These are phyloP conservation scores for Odontophorus gujanensis DNA, from an alignment of 2,113 vertebrate genomes.

Conservation along the genomic window DNA sequence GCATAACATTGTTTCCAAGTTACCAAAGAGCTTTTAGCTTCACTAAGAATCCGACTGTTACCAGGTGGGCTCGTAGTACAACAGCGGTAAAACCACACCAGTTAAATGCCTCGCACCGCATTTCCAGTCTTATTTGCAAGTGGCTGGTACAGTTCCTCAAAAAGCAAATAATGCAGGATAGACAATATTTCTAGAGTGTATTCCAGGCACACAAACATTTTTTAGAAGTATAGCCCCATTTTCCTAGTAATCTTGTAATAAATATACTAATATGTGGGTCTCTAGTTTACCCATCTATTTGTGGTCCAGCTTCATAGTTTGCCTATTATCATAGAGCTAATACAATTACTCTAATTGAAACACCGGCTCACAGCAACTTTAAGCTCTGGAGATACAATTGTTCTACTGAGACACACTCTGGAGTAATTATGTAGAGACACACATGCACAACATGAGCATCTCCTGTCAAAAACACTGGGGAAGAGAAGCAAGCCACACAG, in stretches of 20 bases:
- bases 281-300: not conserved
- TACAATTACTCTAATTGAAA: not conserved
- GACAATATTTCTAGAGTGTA: not conserved
- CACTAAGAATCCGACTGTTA: not conserved
- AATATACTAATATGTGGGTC: not conserved
- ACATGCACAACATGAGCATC: not conserved
- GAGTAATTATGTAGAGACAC: not conserved
- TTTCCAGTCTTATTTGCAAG: not conserved
- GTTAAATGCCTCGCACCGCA: not conserved
- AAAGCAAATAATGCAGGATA: not conserved
- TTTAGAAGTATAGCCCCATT: not conserved
- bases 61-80: not conserved
- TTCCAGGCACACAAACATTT: not conserved
- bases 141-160: not conserved
- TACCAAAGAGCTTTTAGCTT: not conserved
- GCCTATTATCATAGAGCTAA: not conserved
- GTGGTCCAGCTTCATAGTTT: rapidly evolving
- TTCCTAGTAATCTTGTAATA: not conserved
- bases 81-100: not conserved
- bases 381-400: not conserved
- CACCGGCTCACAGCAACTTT: not conserved
- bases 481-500: not conserved
- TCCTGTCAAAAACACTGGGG: not conserved
- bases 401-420: rapidly evolving
- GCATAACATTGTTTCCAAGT: not conserved